Evolutionary conservation across 2,888 invertebrate species (phyloP), one percentile per base, ranked within the genome.

Genomic region (Lamellibrachia columna): DNA sequence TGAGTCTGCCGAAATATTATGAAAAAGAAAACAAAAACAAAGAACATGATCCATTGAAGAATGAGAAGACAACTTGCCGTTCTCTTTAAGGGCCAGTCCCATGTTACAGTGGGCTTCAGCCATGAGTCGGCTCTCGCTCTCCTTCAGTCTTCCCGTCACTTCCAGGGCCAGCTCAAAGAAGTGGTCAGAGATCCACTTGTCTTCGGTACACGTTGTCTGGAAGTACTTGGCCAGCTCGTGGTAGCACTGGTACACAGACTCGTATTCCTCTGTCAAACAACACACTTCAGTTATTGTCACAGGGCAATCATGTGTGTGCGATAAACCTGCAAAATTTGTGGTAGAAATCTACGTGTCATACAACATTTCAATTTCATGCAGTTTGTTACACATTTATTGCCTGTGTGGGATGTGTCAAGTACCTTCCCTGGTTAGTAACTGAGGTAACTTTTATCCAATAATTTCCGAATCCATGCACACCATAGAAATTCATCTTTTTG

Each of bases 141-240:
- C 91, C 22, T 52, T 40, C 11, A 91, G 58, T 91, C 53, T 91
- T 22, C 22, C 91, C 9, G 91, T 53, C 6, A 11, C 9, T 22
- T 91, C 40, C 58, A 91, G 58, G 6, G 91, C 91, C 55, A 91
- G 53, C 52, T 94, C 94, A 93, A 95, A 96, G 94, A 96, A 96
- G 94, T 96, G 96, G 93, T 96, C 96, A 6, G 95, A 93, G 92
- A 96, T 94, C 96, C 96, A 96, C 93, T 96, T 96, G 94, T 96
- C 96, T 53, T 95, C 95, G 7, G 94, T 94, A 91, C 53, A 91
- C 40, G 94, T 94, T 9, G 90, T 91, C 92, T 95, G 95, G 94
- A 96, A 96, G 93, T 95, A 96, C 53, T 94, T 92, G n/a, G 96
- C 96, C 90, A 96, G 94, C 91, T 95, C 94, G 93, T 94, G 95